Evolutionary conservation across 37 sponge, comb jelly and placozoan species (phyloP).

Genomic region (Spongilla lacustris): DNA sequence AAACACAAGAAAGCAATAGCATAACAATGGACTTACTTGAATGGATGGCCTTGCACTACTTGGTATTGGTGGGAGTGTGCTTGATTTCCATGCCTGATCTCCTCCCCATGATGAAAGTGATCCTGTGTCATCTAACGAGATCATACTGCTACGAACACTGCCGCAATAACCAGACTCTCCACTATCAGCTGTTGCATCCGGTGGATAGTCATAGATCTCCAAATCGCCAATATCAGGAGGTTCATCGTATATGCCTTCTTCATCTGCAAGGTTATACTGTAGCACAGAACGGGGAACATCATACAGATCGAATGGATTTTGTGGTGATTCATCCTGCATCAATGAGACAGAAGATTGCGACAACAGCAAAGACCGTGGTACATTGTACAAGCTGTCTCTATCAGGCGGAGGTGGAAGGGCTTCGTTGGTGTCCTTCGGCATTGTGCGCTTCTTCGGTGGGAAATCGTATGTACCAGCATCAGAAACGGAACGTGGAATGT

Average conservation of each 20-base stretch:
- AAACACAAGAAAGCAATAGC: no score
- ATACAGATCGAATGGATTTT: slow-evolving; percentile 40
- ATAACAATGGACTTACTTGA: no score
- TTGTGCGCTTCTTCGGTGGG: background rate
- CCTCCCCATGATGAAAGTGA: slow-evolving; percentile 2
- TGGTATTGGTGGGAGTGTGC: slow-evolving; percentile 15
- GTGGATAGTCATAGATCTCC: slow-evolving; percentile 82
- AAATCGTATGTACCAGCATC: background rate
- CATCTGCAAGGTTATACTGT: slow-evolving; percentile 12
- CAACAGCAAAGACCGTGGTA: slow-evolving; percentile 23
- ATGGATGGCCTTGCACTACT: slow-evolving; percentile 6
- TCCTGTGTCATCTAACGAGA: background rate
- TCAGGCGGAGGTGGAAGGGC: slow-evolving; percentile 6
- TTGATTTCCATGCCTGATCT: slow-evolving; percentile 15
- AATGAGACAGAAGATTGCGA: background rate
- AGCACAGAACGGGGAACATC: slow-evolving; percentile 50
- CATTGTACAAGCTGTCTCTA: slow-evolving; percentile 44
- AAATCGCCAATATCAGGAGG: slow-evolving; percentile 50
- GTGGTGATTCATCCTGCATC: slow-evolving; percentile 5
- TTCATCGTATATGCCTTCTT: slow-evolving; percentile 68
- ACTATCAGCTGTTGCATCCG: slow-evolving; percentile 55
- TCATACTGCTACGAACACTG: slow-evolving; percentile 29
- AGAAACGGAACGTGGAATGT: slow-evolving; percentile 27
- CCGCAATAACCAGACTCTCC: background rate
- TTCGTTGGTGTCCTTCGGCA: background rate